These are phyloP conservation scores for Rhodeus uyekii DNA, from an alignment of 2,797 vertebrate genomes.

Conservation along the genomic window DNA sequence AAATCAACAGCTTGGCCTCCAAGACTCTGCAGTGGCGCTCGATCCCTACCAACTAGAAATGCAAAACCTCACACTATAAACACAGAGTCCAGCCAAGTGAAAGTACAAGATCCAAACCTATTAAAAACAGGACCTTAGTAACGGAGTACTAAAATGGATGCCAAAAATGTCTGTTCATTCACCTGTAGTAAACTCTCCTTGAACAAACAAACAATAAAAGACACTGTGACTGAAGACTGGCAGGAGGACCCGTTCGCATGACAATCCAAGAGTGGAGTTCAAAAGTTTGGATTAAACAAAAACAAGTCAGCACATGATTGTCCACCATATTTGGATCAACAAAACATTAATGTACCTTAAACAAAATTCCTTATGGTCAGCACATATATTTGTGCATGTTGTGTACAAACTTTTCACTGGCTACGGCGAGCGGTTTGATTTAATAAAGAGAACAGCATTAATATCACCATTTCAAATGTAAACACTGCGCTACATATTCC, in stretches of 20 bases:
- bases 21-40: conserved; percentile 47
- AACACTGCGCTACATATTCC: conserved; percentile 56
- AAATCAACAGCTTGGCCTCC: conserved; percentile 52
- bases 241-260: conserved; percentile 63
- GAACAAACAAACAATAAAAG: conserved; percentile 52
- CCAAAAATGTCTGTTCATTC: conserved; percentile 55
- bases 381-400: conserved; percentile 52
- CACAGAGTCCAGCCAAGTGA: conserved; percentile 62
- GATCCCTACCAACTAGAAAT: conserved; percentile 72
- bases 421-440: conserved; percentile 60
- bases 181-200: conserved; percentile 62
- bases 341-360: conserved; percentile 70
- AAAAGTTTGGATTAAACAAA: conserved; percentile 69
- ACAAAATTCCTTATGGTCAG: conserved; percentile 72
- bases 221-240: conserved; percentile 41
- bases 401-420: conserved; percentile 43
- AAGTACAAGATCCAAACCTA: conserved; percentile 55
- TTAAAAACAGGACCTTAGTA: conserved; percentile 56
- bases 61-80: conserved; percentile 69
- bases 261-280: conserved; percentile 67
- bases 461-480: conserved; percentile 68
- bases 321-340: conserved; percentile 68
- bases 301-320: conserved; percentile 60
- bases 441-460: conserved; percentile 55
- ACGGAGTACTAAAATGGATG: conserved; percentile 49